A percentile compares a stretch with the other conserved stretches of the same genome.
These are phyloP conservation scores for Catharus ustulatus DNA, from an alignment of 2,797 vertebrate species.

Conservation along the genomic window DNA sequence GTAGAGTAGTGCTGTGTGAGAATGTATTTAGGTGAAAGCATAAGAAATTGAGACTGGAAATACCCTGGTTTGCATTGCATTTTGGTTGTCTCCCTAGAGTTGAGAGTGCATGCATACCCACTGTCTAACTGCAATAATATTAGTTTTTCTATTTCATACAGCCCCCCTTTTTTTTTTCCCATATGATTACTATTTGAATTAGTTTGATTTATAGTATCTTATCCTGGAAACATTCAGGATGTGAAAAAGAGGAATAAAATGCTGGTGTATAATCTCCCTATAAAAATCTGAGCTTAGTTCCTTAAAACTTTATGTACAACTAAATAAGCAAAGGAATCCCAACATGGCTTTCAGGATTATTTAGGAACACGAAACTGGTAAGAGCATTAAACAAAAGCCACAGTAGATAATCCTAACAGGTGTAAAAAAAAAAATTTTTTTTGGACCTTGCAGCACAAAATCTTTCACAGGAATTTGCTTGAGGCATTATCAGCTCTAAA, in stretches of 20 bases:
- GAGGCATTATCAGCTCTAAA: neutral
- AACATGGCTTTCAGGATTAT: neutral
- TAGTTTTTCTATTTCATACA: neutral
- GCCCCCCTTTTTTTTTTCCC: neutral
- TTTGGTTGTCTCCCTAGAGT: neutral
- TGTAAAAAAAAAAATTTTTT: neutral
- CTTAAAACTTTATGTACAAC: neutral
- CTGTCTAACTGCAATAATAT: neutral
- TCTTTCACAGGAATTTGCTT: neutral
- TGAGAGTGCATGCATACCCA: neutral
- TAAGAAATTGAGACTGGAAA: neutral
- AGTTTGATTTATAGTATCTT: neutral
- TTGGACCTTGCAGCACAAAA: neutral
- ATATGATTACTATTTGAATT: neutral
- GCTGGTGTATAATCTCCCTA: neutral
- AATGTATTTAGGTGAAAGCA: neutral
- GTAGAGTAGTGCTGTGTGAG: neutral
- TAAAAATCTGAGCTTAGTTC: neutral
- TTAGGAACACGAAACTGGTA: neutral
- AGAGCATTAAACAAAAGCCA: conserved; percentile 5
- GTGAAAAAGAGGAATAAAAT: neutral
- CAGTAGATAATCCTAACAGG: conserved; percentile 6
- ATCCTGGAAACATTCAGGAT: neutral
- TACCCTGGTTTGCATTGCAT: neutral
- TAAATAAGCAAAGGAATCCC: conserved; percentile 18